Base-by-base conservation (phyloP, 1,140 invertebrate genomes). In the Mizuhopecten yessoensis region DNA sequence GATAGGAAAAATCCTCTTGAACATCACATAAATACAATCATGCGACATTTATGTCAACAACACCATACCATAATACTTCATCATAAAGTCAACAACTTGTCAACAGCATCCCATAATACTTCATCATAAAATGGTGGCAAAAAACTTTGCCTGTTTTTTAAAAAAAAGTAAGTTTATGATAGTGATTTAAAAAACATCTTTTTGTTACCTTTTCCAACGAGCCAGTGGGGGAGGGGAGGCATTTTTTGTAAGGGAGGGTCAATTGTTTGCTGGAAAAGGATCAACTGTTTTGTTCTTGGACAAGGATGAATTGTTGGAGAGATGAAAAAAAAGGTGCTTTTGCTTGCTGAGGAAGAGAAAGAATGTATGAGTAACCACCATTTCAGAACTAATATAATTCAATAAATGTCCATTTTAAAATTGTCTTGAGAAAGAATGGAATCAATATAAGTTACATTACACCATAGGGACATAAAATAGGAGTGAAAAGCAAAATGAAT, bases 11-110 rank as follows among this genome's bases (percentile, higher is more conserved):
- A 29, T 75, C 57, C 57, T 75, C 57, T n/a, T n/a, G 23, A 75
- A 75, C 57, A 75, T 75, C 57, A 75, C 57, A 75, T 75, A 75
- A 75, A 75, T 75, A 75, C n/a, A 75, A 75, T 75, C 57, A 75
- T 1, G 57, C 57, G 1, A n/a, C n/a, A 29, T 75, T 75, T 75
- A n/a, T 13, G n/a, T 75, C 57, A 29, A 75, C n/a, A 75, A n/a
- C 57, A 2, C 1, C 57, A 75, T 1, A 9, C 57, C 57, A 75
- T 75, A 75, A 75, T 75, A 75, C 57, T 75, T 75, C 1, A 75
- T 75, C 57, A 49, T 9, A 2, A 49, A 13, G 20, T 49, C 45
- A 49, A 49, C 45, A 49, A 49, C 45, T 49, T 49, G 20, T 49
- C 45, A 49, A 49, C 45, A 75, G 29, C 23, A 75, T 39, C n/a